Evolutionary conservation across 2,797 vertebrate genomes (phyloP).

Genomic region (Schizopygopsis malacanthus): DNA sequence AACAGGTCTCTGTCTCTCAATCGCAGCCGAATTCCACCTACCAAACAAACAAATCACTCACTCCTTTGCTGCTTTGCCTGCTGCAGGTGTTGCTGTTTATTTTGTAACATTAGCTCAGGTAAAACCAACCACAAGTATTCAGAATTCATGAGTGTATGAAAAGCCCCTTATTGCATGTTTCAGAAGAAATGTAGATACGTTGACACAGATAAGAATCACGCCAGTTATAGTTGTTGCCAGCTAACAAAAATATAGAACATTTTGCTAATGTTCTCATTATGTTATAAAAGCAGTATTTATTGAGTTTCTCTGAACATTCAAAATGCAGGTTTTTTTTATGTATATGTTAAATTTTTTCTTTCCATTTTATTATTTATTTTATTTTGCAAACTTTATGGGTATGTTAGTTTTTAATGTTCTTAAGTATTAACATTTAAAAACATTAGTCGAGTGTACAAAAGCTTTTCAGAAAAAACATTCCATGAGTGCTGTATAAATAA

Average conservation of each 20-base stretch:
- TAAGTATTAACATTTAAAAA: neutral
- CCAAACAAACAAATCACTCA: conserved; percentile 59
- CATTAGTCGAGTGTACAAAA: neutral
- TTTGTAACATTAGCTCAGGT: neutral
- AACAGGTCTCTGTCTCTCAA: conserved; percentile 90
- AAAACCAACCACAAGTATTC: neutral
- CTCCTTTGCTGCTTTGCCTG: neutral
- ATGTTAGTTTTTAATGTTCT: neutral
- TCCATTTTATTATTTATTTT: neutral
- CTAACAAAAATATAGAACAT: neutral
- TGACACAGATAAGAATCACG: neutral
- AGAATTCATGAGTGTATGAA: neutral
- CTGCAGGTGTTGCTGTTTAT: neutral
- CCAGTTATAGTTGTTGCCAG: neutral
- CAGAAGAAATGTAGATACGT: neutral
- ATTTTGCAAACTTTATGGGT: neutral
- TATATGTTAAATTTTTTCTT: neutral
- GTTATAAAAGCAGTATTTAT: neutral
- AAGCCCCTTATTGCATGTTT: neutral
- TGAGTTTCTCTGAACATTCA: neutral
- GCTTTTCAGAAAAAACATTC: neutral
- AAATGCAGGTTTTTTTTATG: neutral
- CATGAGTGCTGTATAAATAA: neutral
- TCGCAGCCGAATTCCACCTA: conserved; percentile 77
- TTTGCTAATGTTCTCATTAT: neutral